Evolutionary conservation across 2,797 vertebrate species (phyloP).

Genomic region (Catamblyrhynchus diadema): DNA sequence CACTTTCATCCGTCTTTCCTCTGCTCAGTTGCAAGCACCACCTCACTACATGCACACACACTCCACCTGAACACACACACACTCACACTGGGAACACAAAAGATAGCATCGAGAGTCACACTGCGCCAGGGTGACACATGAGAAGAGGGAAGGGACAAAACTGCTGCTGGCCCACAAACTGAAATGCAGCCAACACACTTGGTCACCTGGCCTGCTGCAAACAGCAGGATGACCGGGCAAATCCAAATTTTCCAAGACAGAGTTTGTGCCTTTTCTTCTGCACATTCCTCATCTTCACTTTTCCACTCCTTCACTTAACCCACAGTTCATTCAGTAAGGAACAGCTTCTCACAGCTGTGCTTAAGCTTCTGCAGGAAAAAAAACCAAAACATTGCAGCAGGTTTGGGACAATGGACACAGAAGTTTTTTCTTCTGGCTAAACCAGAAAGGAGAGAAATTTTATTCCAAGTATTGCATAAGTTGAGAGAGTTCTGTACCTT

Average conservation of each 20-base stretch:
- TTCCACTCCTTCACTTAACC: neutral
- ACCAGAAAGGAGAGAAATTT: neutral
- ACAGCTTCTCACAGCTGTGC: neutral
- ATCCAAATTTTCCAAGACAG: neutral
- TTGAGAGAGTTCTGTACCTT: neutral
- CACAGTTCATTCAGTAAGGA: neutral
- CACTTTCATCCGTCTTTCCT: neutral
- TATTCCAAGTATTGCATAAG: neutral
- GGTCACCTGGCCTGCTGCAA: neutral
- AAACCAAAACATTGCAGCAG: neutral
- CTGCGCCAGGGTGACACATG: neutral
- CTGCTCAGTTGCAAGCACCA: neutral
- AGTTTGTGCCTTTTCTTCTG: neutral
- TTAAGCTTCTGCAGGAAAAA: neutral
- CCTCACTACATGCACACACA: rapidly evolving
- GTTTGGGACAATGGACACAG: neutral
- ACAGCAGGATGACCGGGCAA: neutral
- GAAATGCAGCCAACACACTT: neutral
- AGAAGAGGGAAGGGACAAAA: neutral
- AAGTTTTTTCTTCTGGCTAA: neutral
- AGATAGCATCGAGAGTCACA: neutral
- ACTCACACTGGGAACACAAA: neutral
- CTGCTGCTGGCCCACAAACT: neutral
- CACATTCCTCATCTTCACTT: neutral
- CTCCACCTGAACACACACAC: neutral